Percentiles rank a stretch among this genome's conserved stretches.
These are phyloP conservation scores for Caenorhabditis inopinata DNA, from an alignment of 1,140 invertebrate species.

Conservation along the genomic window DNA sequence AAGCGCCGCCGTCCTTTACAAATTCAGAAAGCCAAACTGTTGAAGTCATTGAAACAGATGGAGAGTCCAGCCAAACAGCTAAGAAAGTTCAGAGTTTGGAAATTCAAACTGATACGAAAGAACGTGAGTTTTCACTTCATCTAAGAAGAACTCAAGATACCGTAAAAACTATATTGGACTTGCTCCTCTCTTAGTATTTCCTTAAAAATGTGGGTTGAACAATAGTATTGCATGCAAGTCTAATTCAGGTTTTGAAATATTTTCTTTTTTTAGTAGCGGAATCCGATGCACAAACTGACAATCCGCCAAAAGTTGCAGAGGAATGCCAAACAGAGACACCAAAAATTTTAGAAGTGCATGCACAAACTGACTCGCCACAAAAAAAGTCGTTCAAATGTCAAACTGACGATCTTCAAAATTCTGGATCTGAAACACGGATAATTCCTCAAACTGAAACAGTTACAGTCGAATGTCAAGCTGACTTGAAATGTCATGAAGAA, in stretches of 20 bases:
- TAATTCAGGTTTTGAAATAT: neutral
- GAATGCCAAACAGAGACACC: neutral
- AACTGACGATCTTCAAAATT: neutral
- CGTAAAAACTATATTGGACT: no score
- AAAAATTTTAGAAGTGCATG: neutral
- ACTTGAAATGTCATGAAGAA: neutral
- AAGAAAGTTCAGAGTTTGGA: neutral
- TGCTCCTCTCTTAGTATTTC: no score
- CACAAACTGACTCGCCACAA: neutral
- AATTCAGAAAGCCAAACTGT: neutral
- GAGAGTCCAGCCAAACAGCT: neutral
- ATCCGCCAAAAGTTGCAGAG: neutral
- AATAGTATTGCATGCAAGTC: no score
- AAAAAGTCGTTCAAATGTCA: conserved; percentile 4
- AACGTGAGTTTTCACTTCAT: neutral
- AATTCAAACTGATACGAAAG: neutral
- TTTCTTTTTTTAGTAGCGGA: neutral
- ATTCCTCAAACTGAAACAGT: neutral
- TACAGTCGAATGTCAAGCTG: neutral
- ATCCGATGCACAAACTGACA: neutral
- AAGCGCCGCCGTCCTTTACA: neutral
- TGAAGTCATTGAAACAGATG: neutral
- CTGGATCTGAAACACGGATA: neutral
- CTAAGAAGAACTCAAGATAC: no score
- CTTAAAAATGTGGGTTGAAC: no score